Conservation (phyloP, 1,140 invertebrate species). For the Drosophila punjabiensis region DNA sequence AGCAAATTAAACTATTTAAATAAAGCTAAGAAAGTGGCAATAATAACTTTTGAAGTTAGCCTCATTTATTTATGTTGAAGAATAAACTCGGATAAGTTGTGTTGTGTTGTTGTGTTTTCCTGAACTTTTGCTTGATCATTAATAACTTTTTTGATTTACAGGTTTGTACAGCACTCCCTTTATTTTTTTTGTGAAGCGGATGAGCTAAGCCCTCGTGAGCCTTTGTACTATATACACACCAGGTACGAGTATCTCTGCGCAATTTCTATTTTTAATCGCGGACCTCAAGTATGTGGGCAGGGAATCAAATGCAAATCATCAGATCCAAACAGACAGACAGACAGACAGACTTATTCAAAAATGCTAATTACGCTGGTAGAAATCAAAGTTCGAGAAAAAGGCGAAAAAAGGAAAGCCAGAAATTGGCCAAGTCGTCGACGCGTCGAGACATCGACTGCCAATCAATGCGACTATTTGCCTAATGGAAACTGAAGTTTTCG, state of each 20-base stretch:
- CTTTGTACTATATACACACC: background rate
- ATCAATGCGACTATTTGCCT: slow-evolving; percentile 49
- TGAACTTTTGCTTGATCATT: background rate
- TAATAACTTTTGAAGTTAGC: background rate
- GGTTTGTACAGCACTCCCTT: slow-evolving; percentile 14
- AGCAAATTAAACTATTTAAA: background rate
- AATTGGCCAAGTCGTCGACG: slow-evolving; percentile 42
- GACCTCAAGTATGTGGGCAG: slow-evolving; percentile 3
- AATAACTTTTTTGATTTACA: slow-evolving; percentile 15
- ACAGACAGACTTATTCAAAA: slow-evolving; percentile 31
- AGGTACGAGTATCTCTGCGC: slow-evolving; percentile 19
- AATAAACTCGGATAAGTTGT: background rate
- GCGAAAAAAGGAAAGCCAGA: slow-evolving; percentile 33
- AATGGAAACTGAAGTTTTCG: slow-evolving; percentile 58
- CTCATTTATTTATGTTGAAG: background rate
- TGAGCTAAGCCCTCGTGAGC: slow-evolving; percentile 9
- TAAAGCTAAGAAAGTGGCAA: background rate
- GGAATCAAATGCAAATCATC: slow-evolving; percentile 31
- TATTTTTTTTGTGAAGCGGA: background rate
- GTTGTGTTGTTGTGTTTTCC: background rate
- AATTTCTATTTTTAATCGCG: slow-evolving; percentile 45
- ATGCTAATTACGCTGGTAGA: slow-evolving; percentile 62
- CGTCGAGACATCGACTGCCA: slow-evolving; percentile 31
- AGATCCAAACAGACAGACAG: background rate
- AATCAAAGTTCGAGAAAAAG: slow-evolving; percentile 42